phyloP scores from a whole-genome alignment of 37 sponge, comb jelly and placozoan species.

The Axinella damicornis region DNA sequence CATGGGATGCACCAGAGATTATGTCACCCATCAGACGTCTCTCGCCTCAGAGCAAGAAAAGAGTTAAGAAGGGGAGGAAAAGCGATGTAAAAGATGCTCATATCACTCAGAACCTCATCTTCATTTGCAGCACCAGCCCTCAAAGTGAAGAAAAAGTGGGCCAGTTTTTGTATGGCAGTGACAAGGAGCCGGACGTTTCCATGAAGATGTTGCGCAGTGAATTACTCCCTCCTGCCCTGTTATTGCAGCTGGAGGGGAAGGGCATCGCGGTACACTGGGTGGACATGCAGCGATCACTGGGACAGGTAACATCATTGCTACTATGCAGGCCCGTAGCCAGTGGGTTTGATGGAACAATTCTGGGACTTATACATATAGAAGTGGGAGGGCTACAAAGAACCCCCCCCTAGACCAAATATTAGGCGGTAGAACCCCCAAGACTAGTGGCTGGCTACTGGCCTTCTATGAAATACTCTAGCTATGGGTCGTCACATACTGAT shows the following conservation, averaged over 20 bases:
- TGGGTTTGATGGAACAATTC: no score
- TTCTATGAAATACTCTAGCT: no score
- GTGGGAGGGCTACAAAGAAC: no score
- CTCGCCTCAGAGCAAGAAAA: no score
- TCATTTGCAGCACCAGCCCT: slow-evolving; percentile 43
- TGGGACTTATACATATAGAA: no score
- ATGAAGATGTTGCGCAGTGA: slow-evolving; percentile 1
- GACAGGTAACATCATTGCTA: background rate
- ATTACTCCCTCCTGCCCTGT: slow-evolving; percentile 34
- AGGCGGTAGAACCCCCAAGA: no score
- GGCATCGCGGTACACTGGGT: slow-evolving; percentile 32
- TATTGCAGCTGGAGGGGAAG: slow-evolving; percentile 23
- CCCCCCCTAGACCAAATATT: no score
- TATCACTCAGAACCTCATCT: slow-evolving; percentile 11
- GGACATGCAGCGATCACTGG: background rate
- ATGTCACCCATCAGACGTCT: slow-evolving; percentile 30
- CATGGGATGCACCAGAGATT: slow-evolving; percentile 75
- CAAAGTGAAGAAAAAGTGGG: slow-evolving; percentile 9
- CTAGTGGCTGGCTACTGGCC: no score
- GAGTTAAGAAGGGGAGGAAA: no score
- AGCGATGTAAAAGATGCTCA: background rate
- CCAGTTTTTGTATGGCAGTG: slow-evolving; percentile 11
- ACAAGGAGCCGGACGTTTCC: background rate
- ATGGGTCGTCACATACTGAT: no score
- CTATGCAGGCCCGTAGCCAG: background rate